Conservation (phyloP, 2,888 invertebrate genomes). For the Venusia cambrica region DNA sequence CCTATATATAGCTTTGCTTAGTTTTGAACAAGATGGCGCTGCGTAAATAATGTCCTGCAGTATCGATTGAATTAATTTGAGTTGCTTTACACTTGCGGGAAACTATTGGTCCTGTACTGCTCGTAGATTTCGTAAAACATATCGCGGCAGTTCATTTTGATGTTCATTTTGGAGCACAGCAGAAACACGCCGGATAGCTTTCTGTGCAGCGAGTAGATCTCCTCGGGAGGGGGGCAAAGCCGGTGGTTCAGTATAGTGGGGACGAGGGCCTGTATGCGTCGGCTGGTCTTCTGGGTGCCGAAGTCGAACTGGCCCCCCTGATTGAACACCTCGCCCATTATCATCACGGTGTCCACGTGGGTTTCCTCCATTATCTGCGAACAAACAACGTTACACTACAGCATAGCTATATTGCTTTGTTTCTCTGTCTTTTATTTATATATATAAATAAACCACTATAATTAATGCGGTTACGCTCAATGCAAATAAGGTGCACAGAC, state of each 20-base stretch:
- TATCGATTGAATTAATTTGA: no score
- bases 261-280: conserved; percentile 90
- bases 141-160: conserved; percentile 89
- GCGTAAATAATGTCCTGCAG: no score
- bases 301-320: conserved; percentile 91
- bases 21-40: no score
- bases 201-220: conserved; percentile 98
- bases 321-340: conserved; percentile 96
- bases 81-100: conserved; percentile 28
- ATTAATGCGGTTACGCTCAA: no score
- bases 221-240: conserved; percentile 98
- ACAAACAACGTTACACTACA: no score
- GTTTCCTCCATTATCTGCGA: conserved; percentile 92
- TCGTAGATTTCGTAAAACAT: conserved; percentile 90
- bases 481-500: no score
- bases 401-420: no score
- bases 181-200: conserved; percentile 98
- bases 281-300: conserved; percentile 89
- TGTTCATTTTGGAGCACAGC: conserved; percentile 92
- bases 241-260: conserved; percentile 97
- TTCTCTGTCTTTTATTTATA: no score
- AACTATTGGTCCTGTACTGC: conserved; percentile 76
- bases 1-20: no score
- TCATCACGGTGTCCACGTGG: conserved; percentile 97
- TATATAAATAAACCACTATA: no score